These are phyloP conservation scores for Thyatira batis DNA, from an alignment of 2,888 invertebrate species.

Conservation along the genomic window DNA sequence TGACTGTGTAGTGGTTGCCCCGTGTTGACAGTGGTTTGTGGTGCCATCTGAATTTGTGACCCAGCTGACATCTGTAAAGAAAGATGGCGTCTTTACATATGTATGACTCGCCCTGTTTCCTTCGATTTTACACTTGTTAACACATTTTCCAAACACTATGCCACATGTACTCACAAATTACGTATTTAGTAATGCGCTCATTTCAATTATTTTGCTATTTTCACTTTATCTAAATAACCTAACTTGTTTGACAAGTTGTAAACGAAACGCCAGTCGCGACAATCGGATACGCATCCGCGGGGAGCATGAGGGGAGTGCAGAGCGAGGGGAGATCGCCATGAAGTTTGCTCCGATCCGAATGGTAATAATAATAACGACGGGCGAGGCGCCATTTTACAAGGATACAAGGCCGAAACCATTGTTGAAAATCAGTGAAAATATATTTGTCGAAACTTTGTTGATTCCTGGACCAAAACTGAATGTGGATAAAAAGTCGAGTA, in stretches of 20 bases:
- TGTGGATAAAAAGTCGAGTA: constrained; percentile 25
- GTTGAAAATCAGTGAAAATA: constrained; percentile 52
- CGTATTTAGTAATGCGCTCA: constrained; percentile 43
- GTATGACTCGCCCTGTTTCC: constrained; percentile 76
- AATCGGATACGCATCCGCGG: constrained; percentile 81
- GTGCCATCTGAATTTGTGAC: constrained; percentile 98
- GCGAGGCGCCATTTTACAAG: constrained; percentile 81
- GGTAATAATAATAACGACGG: constrained; percentile 77
- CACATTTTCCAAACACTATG: constrained; percentile 35
- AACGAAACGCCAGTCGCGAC: constrained; percentile 78
- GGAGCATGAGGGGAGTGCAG: constrained; percentile 60
- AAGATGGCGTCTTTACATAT: constrained; percentile 83
- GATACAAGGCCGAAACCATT: constrained; percentile 77
- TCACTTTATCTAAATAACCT: constrained; percentile 70
- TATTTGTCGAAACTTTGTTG: constrained; percentile 29
- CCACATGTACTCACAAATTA: constrained; percentile 58
- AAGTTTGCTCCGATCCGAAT: constrained; percentile 74
- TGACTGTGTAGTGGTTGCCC: constrained; percentile 94
- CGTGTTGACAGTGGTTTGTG: constrained; percentile 94
- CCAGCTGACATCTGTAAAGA: constrained; percentile 96
- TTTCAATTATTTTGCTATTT: constrained; percentile 54
- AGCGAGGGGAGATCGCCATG: constrained; percentile 79
- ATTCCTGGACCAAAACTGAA: constrained; percentile 12
- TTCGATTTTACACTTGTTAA: constrained; percentile 46
- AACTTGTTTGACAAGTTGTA: constrained; percentile 81